Conservation (phyloP, 2,797 vertebrate species). For the Linurgus olivaceus region DNA sequence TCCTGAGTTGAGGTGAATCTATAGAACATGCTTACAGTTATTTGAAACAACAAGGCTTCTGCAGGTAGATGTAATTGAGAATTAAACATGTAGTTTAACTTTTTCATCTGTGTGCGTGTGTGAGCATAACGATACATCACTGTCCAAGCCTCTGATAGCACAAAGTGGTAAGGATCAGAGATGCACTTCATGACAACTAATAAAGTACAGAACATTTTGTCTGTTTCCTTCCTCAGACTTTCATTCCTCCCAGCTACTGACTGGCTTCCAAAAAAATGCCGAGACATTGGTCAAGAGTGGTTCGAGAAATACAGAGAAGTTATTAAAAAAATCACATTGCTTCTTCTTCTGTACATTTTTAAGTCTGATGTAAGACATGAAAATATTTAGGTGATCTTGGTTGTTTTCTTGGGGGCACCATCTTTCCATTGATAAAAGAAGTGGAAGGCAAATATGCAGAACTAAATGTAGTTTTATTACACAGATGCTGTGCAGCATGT, state of each 20-base stretch:
- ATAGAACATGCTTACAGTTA: background rate
- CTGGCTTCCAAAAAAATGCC: background rate
- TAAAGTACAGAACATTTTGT: background rate
- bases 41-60: background rate
- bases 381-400: background rate
- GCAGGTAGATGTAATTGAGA: background rate
- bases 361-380: background rate
- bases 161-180: background rate
- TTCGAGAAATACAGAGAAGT: background rate
- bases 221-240: background rate
- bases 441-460: background rate
- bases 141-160: background rate
- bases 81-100: background rate
- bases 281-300: background rate
- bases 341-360: background rate
- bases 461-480: background rate
- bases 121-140: background rate
- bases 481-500: background rate
- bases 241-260: background rate
- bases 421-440: background rate
- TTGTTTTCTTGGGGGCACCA: background rate
- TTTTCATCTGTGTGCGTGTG: accelerated
- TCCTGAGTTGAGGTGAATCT: background rate
- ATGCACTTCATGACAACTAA: background rate
- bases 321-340: background rate